phyloP scores from a whole-genome alignment of 2,888 invertebrate genomes.

The Malacosoma neustria region DNA sequence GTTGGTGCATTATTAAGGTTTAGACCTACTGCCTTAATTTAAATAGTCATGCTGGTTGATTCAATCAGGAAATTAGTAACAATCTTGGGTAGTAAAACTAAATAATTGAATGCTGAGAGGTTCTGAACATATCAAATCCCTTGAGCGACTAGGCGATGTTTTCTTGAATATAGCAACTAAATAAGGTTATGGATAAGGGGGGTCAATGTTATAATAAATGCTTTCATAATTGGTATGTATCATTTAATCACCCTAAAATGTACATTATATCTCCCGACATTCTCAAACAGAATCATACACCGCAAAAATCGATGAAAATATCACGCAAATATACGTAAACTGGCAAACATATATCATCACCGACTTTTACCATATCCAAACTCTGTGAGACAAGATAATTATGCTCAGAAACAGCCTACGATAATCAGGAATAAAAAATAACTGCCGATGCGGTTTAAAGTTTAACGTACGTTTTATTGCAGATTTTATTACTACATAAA shows the following conservation, averaged over 20 bases:
- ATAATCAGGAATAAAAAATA: constrained; percentile 68
- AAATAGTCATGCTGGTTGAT: too few relatives aligned
- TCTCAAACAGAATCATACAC: constrained; percentile 43
- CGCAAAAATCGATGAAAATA: constrained; percentile 56
- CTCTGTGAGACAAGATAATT: constrained; percentile 42
- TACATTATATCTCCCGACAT: constrained; percentile 70
- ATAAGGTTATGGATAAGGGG: background rate
- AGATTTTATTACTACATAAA: constrained; percentile 67
- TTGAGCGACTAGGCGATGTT: too few relatives aligned
- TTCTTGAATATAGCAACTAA: background rate
- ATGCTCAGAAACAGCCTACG: constrained; percentile 61
- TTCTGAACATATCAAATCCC: too few relatives aligned
- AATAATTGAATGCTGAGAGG: too few relatives aligned
- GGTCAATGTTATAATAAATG: constrained; percentile 25
- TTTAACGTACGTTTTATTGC: constrained; percentile 69
- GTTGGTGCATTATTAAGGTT: too few relatives aligned
- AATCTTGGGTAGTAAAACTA: too few relatives aligned
- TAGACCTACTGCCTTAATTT: too few relatives aligned
- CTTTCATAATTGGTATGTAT: constrained; percentile 45
- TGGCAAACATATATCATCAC: constrained; percentile 55
- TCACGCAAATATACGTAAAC: constrained; percentile 58
- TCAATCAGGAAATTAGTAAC: too few relatives aligned
- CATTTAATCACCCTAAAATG: constrained; percentile 72
- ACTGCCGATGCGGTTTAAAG: constrained; percentile 44
- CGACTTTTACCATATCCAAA: constrained; percentile 38